Percentiles rank a stretch among this genome's conserved stretches.
Conservation (phyloP, 2,113 vertebrate species). For the Alexandromys fortis region DNA sequence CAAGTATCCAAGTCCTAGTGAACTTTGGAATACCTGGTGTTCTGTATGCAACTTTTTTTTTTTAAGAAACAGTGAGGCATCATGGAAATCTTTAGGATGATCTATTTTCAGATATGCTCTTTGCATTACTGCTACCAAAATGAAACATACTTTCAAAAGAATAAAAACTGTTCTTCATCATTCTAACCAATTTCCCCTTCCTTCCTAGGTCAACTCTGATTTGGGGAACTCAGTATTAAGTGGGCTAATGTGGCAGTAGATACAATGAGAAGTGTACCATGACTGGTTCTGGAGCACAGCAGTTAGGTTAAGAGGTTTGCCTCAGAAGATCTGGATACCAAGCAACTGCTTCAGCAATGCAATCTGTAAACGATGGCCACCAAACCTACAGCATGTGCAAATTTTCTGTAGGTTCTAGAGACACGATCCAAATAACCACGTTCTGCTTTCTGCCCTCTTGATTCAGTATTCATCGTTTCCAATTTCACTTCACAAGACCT, state of each 20-base stretch:
- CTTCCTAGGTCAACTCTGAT: conserved; percentile 27
- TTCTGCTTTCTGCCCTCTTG: background rate
- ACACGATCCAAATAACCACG: conserved; percentile 40
- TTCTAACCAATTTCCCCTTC: conserved; percentile 26
- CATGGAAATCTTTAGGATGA: conserved; percentile 37
- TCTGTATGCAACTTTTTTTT: background rate
- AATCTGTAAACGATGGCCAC: background rate
- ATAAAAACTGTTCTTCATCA: conserved; percentile 32
- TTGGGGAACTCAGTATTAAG: conserved; percentile 60
- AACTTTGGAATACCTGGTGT: conserved; percentile 40
- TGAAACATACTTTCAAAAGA: conserved; percentile 45
- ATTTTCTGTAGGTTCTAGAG: conserved; percentile 50
- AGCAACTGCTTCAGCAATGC: background rate
- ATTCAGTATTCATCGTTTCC: background rate
- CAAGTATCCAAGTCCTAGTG: conserved; percentile 12
- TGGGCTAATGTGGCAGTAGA: background rate
- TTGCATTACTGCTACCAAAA: conserved; percentile 36
- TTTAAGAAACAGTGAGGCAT: background rate
- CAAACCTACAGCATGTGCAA: background rate
- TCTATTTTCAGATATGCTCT: conserved; percentile 20
- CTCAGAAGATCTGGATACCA: conserved; percentile 16
- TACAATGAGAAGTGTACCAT: conserved; percentile 49
- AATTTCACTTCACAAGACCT: conserved; percentile 24
- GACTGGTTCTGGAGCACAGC: conserved; percentile 45
- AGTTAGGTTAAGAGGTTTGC: background rate